Percentiles rank a stretch among this genome's conserved stretches.
phyloP scores from a whole-genome alignment of 1,140 invertebrate genomes.

The Drosophila ficusphila region DNA sequence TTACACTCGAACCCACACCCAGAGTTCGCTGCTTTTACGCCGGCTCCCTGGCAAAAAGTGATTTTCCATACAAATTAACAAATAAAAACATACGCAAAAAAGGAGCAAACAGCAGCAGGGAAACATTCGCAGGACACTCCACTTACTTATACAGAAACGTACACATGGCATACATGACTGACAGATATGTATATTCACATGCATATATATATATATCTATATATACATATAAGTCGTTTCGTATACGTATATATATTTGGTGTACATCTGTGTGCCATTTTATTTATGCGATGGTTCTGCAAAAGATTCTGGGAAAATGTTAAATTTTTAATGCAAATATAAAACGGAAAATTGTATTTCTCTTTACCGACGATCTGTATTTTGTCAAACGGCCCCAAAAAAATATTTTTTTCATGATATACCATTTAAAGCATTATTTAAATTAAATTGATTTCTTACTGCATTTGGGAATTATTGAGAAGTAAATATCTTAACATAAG shows the following conservation, averaged over 20 bases:
- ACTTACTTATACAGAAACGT: slow-evolving; percentile 1
- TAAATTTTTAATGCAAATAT: slow-evolving; percentile 45
- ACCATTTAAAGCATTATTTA: background rate
- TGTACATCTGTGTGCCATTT: slow-evolving; percentile 36
- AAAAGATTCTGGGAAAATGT: slow-evolving; percentile 34
- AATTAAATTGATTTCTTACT: too few species aligned
- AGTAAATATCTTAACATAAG: too few species aligned
- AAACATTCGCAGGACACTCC: slow-evolving; percentile 14
- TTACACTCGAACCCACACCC: slow-evolving; percentile 27
- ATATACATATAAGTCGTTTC: slow-evolving; percentile 23
- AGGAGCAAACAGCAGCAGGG: slow-evolving; percentile 47
- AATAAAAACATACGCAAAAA: slow-evolving; percentile 44
- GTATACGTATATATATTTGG: slow-evolving; percentile 16
- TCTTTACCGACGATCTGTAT: slow-evolving; percentile 12
- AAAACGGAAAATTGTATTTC: slow-evolving; percentile 38
- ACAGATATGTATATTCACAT: background rate
- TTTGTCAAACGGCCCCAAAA: too few species aligned
- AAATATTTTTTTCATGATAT: background rate
- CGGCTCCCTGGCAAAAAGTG: slow-evolving; percentile 60
- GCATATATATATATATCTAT: slow-evolving; percentile 1
- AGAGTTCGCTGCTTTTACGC: slow-evolving; percentile 11
- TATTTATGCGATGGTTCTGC: slow-evolving; percentile 53
- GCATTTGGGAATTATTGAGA: too few species aligned
- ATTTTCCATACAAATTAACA: slow-evolving; percentile 82
- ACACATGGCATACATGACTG: background rate